Conservation (phyloP, 2,888 invertebrate species). For the Epinotia brunnichana region DNA sequence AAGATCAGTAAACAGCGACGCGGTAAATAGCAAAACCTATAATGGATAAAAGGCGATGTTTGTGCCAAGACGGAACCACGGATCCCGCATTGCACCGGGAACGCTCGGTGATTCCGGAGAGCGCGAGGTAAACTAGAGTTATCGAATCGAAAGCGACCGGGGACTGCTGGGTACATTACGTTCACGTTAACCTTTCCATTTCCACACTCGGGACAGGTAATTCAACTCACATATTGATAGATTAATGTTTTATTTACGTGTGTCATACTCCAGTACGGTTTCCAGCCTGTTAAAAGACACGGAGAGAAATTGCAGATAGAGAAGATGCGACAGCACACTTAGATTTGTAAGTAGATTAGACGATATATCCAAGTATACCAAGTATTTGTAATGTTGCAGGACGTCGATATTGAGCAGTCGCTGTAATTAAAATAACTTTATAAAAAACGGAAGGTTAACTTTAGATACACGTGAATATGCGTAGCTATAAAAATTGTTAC, state of each 20-base stretch:
- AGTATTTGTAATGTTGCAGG: constrained; percentile 80
- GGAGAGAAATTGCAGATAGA: constrained; percentile 83
- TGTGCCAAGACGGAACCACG: constrained; percentile 41
- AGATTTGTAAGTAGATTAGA: constrained; percentile 81
- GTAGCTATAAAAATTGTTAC: too few relatives aligned
- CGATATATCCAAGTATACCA: constrained; percentile 85
- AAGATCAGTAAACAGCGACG: constrained; percentile 40
- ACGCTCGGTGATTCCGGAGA: constrained; percentile 27
- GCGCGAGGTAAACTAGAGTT: constrained; percentile 37
- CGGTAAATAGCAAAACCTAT: constrained; percentile 41
- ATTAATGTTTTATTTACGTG: constrained; percentile 65
- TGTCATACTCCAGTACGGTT: constrained; percentile 80
- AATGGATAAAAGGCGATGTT: constrained; percentile 41
- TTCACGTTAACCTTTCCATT: constrained; percentile 35
- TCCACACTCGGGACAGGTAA: constrained; percentile 34
- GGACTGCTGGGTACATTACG: constrained; percentile 31
- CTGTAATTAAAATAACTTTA: constrained; percentile 57
- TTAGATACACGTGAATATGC: too few relatives aligned
- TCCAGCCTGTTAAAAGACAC: constrained; percentile 82
- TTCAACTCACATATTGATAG: constrained; percentile 33
- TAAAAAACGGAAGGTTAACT: too few relatives aligned
- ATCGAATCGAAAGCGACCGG: constrained; percentile 34
- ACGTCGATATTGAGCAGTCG: constrained; percentile 76
- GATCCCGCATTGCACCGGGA: constrained; percentile 34
- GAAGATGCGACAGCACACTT: constrained; percentile 78